Percentiles rank a stretch among this genome's conserved stretches.
Conservation (phyloP, 2,797 vertebrate genomes). For the Cyprinodon diabolis region DNA sequence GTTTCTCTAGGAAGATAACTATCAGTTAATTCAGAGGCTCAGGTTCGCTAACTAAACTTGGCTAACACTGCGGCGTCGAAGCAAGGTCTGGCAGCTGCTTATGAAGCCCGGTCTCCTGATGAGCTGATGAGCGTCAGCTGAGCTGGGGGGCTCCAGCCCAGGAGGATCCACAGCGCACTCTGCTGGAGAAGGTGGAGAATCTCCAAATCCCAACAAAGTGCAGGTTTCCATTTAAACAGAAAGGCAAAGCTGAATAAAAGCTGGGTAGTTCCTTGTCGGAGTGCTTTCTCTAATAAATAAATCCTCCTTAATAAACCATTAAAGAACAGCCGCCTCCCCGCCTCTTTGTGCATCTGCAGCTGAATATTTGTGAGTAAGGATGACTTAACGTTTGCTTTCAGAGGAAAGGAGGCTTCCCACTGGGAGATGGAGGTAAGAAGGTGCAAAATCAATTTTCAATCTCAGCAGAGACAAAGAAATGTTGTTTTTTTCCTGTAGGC, state of each 20-base stretch:
- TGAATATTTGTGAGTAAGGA: conserved; percentile 48
- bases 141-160: too few relatives aligned
- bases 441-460: conserved; percentile 78
- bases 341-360: conserved; percentile 36
- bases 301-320: conserved; percentile 16
- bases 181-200: too few relatives aligned
- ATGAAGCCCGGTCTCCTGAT: too few relatives aligned
- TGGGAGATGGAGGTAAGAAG: conserved; percentile 52
- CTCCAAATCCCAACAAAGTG: too few relatives aligned
- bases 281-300: background rate
- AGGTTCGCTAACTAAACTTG: too few relatives aligned
- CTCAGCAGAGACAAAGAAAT: conserved; percentile 72
- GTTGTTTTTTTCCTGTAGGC: conserved; percentile 38
- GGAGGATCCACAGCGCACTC: too few relatives aligned
- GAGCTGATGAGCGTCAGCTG: too few relatives aligned
- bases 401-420: conserved; percentile 45
- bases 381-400: conserved; percentile 60
- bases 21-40: too few relatives aligned
- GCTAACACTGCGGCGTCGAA: too few relatives aligned
- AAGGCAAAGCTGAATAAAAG: conserved; percentile 11
- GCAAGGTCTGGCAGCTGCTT: too few relatives aligned
- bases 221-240: conserved; percentile 7
- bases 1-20: too few relatives aligned
- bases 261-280: conserved; percentile 11
- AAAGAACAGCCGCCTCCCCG: conserved; percentile 24